A percentile compares a stretch with the other conserved stretches of the same genome.
Evolutionary conservation across 2,113 vertebrate genomes (phyloP).

Genomic region (Catharus bicknelli): DNA sequence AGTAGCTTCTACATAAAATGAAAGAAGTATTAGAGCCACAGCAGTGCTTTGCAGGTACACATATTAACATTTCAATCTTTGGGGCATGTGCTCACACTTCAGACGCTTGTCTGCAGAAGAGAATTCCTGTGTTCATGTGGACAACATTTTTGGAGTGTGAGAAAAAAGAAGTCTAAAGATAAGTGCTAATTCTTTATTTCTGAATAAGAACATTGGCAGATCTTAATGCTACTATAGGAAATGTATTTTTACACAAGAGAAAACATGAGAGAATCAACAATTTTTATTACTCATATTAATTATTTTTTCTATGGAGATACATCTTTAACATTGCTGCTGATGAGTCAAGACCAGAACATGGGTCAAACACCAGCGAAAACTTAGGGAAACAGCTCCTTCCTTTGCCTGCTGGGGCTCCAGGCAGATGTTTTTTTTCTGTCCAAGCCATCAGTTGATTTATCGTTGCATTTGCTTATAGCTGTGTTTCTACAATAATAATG

Average conservation of each 20-base stretch:
- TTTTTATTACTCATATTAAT: neutral
- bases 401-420: neutral
- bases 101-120: neutral
- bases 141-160: neutral
- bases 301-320: neutral
- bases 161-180: neutral
- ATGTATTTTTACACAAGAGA: neutral
- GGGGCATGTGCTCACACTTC: neutral
- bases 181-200: neutral
- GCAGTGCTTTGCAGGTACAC: neutral
- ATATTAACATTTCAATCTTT: neutral
- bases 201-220: neutral
- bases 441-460: neutral
- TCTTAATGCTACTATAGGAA: neutral
- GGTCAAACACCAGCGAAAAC: neutral
- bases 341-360: neutral
- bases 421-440: neutral
- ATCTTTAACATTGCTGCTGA: neutral
- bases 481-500: neutral
- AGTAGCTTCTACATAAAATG: neutral
- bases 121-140: neutral
- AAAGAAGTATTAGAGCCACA: neutral
- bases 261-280: neutral
- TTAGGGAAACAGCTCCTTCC: neutral
- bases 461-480: neutral